These are phyloP conservation scores for Camponotus vicinus DNA, from an alignment of 1,140 invertebrate species.

Conservation along the genomic window DNA sequence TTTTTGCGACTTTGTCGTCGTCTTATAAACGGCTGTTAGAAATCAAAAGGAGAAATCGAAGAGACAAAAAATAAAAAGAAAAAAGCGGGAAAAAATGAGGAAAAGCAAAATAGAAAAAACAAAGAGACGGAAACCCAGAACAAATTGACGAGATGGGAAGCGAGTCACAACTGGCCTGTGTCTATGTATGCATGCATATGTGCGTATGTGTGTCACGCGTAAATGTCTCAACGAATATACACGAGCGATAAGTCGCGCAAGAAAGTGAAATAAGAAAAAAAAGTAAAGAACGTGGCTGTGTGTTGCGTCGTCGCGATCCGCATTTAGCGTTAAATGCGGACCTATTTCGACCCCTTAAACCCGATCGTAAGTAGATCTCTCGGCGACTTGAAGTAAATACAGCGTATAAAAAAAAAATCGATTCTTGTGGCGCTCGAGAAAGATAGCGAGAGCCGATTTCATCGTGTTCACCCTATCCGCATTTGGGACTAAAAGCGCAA, in stretches of 20 bases:
- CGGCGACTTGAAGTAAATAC: background rate
- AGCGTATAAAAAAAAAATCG: background rate
- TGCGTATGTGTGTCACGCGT: constrained; percentile 17
- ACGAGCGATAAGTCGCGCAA: constrained; percentile 14
- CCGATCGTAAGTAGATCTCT: background rate
- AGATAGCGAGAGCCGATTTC: background rate
- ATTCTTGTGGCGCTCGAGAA: background rate
- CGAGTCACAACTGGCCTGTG: constrained; percentile 43
- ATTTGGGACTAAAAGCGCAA: constrained; percentile 7
- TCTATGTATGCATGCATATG: background rate
- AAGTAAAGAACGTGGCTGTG: constrained; percentile 17
- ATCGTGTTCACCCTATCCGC: background rate
- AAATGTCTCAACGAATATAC: constrained; percentile 23
- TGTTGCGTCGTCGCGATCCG: background rate
- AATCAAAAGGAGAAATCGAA: constrained; percentile 37
- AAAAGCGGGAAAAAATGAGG: background rate
- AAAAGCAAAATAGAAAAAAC: constrained; percentile 23
- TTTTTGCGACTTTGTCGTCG: background rate
- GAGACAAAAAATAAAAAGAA: background rate
- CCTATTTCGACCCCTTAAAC: constrained; percentile 12
- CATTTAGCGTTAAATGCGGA: constrained; percentile 10
- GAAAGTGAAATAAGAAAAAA: background rate
- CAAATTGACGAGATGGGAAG: constrained; percentile 22
- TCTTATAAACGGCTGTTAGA: constrained; percentile 31
- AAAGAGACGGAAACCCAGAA: constrained; percentile 39